Evolutionary conservation across 2,797 vertebrate genomes (phyloP).

Genomic region (Heterohyrax brucei): DNA sequence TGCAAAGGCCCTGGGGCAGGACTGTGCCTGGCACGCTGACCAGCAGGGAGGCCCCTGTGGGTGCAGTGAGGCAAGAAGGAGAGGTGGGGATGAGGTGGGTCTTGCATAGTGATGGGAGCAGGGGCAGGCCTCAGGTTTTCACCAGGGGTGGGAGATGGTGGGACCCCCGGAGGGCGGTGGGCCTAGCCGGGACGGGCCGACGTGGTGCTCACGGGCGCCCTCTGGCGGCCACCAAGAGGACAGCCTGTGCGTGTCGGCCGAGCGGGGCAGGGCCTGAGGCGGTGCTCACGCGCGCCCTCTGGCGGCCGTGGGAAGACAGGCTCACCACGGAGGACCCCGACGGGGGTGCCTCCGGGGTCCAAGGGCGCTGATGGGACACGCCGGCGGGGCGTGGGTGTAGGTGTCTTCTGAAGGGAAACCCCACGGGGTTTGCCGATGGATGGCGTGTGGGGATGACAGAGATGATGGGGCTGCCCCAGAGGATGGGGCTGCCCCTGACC

Average conservation of each 20-base stretch:
- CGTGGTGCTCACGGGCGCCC: rapidly evolving
- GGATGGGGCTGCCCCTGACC: background rate
- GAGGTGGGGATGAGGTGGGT: background rate
- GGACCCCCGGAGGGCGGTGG: too few species aligned
- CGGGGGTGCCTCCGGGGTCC: rapidly evolving
- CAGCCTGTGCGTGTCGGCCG: background rate
- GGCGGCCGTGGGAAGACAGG: background rate
- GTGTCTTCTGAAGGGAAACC: background rate
- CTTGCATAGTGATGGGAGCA: rapidly evolving
- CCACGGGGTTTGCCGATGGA: background rate
- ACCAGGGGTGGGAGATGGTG: too few species aligned
- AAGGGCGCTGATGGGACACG: rapidly evolving
- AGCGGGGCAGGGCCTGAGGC: too few species aligned
- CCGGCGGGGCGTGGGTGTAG: background rate
- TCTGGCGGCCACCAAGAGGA: background rate
- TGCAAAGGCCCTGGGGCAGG: background rate
- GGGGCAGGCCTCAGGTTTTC: background rate
- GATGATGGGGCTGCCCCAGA: background rate
- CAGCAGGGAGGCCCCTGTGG: rapidly evolving
- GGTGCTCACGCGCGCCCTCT: background rate
- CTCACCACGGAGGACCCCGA: background rate
- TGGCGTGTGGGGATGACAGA: background rate
- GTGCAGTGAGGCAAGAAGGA: background rate
- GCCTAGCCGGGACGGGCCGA: rapidly evolving
- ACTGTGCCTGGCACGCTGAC: rapidly evolving